phyloP scores from a whole-genome alignment of 2,888 invertebrate genomes.

The Drosophila percnosoma region DNA sequence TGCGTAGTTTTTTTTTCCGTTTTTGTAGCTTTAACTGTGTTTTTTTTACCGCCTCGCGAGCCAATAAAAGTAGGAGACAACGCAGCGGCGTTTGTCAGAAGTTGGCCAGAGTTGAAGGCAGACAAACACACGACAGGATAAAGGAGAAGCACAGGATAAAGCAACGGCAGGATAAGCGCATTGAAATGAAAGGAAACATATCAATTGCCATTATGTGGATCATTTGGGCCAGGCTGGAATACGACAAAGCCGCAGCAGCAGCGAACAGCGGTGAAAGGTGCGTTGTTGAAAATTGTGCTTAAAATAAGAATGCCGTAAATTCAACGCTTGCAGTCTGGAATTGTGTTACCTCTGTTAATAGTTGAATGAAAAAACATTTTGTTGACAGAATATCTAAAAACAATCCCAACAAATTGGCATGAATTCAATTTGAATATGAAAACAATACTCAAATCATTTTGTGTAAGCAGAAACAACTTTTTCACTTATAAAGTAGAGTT shows the following conservation, averaged over 20 bases:
- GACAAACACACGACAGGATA: constrained; percentile 43
- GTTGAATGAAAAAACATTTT: background rate
- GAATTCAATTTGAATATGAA: background rate
- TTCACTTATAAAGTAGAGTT: no score
- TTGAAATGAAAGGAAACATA: constrained; percentile 24
- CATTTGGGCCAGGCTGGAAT: constrained; percentile 39
- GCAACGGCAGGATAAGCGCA: constrained; percentile 11
- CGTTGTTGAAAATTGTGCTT: constrained; percentile 28
- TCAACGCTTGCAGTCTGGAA: background rate
- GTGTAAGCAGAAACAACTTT: background rate
- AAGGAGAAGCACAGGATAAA: background rate
- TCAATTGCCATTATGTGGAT: constrained; percentile 40
- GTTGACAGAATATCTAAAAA: background rate
- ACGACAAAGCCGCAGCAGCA: constrained; percentile 13
- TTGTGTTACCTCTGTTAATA: background rate
- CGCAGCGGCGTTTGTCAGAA: constrained; percentile 68
- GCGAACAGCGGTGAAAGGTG: constrained; percentile 79
- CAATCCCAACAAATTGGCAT: background rate
- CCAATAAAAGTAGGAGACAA: constrained; percentile 73
- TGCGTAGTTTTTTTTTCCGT: background rate
- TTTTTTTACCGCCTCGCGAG: constrained; percentile 20
- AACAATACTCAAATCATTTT: background rate
- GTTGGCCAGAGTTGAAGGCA: constrained; percentile 58
- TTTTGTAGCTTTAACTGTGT: constrained; percentile 36
- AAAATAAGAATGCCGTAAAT: background rate